Evolutionary conservation across 2,113 vertebrate species (phyloP).

Genomic region (Siniperca knerii): DNA sequence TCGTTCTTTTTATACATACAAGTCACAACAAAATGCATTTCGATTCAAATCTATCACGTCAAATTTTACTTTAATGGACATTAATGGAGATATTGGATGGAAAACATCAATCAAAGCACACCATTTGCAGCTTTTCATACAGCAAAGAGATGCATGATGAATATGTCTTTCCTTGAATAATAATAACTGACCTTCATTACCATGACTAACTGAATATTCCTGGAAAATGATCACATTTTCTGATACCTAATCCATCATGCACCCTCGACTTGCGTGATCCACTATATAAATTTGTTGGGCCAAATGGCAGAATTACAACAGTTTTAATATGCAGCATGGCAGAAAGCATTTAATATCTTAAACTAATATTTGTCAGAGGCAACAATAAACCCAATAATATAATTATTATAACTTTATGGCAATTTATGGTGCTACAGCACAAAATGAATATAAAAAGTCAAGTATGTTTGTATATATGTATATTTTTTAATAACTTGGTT

Average conservation of each 20-base stretch:
- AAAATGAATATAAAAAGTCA: slow-evolving; percentile 20
- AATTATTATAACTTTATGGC: not conserved
- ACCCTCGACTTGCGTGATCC: not conserved
- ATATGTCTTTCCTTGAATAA: slow-evolving; percentile 37
- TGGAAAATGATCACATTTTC: slow-evolving; percentile 21
- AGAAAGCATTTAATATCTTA: not conserved
- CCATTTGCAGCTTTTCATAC: not conserved
- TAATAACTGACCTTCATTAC: slow-evolving; percentile 30
- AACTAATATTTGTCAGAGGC: not conserved
- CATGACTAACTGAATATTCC: slow-evolving; percentile 20
- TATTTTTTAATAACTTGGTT: not conserved
- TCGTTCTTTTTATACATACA: slow-evolving; percentile 4
- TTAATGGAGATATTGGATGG: slow-evolving; percentile 8
- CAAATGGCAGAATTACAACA: not conserved
- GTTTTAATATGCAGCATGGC: not conserved
- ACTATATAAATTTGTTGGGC: not conserved
- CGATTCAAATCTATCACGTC: not conserved
- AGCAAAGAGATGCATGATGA: slow-evolving; percentile 6
- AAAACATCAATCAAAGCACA: slow-evolving; percentile 22
- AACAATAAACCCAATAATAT: not conserved
- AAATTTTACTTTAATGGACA: not conserved
- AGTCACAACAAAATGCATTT: not conserved
- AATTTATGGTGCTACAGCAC: not conserved
- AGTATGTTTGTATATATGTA: not conserved
- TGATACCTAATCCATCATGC: slow-evolving; percentile 13